Evolutionary conservation across 2,888 invertebrate genomes (phyloP), one percentile per base, ranked within the genome.

Genomic region (Malacosoma neustria): DNA sequence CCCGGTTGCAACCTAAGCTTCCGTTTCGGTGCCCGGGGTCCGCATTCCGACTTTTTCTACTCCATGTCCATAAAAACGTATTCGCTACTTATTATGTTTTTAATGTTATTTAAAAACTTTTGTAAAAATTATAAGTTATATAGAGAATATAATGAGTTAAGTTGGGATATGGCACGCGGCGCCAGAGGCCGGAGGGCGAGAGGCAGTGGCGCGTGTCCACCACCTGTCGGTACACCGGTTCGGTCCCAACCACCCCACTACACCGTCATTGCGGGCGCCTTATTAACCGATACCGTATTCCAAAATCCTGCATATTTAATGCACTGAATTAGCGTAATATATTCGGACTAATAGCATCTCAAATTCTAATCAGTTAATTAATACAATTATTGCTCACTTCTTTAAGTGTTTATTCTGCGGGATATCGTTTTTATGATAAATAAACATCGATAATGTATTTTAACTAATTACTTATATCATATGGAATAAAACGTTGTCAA

Each of bases 141-240:
- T n/a, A n/a, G n/a, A n/a, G n/a, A n/a, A n/a, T n/a, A n/a, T n/a
- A n/a, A n/a, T n/a, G n/a, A n/a, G 22, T 22, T 37, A 22, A 42
- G 52, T 48, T 44, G 52, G 61, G 59, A 55, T 62, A 63, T 45
- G 56, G 65, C 61, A 61, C 59, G 62, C 53, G 54, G 57, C 46
- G 53, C 49, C 51, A 54, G 45, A 54, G 51, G 46, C 41, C 37
- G 48, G 52, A 60, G 51, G 63, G 61, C 57, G 52, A 52, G 42
- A 51, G 39, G 49, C 74, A 66, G 45, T 58, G 57, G 68, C 64
- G 71, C 81, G 81, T 73, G 75, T 61, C 81, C 72, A 54, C 80
- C 84, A 84, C 84, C 82, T 82, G 84, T 73, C 66, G 50, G 54
- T 42, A 51, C 65, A 62, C 67, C 65, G 66, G 71, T 63, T 57